Evolutionary conservation across 2,888 invertebrate genomes (phyloP).

Genomic region (Tryphoninae sp.): DNA sequence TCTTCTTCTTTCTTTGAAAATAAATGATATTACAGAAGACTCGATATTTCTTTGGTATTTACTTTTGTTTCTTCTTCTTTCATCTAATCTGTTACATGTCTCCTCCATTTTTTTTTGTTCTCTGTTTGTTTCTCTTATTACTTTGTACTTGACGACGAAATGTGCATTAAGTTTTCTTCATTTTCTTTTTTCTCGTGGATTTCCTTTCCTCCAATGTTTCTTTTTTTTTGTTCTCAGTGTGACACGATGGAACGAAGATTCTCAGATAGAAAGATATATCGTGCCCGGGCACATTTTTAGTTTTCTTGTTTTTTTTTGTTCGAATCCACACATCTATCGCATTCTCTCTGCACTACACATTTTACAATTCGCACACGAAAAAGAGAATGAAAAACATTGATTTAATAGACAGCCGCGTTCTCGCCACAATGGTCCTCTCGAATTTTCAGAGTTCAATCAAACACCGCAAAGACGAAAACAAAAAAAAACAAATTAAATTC

Average conservation of each 20-base stretch:
- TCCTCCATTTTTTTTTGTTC: neutral
- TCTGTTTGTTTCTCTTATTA: conserved; percentile 41
- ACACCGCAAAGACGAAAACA: conserved; percentile 43
- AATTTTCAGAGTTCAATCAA: conserved; percentile 60
- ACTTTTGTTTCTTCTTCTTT: conserved; percentile 31
- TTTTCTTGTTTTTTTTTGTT: neutral
- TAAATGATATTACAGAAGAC: conserved; percentile 61
- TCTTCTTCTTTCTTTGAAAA: conserved; percentile 39
- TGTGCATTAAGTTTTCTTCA: conserved; percentile 67
- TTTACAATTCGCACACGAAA: conserved; percentile 1
- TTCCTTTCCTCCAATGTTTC: conserved; percentile 58
- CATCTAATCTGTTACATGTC: conserved; percentile 43
- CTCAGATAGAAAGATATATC: conserved; percentile 29
- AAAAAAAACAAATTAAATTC: conserved; percentile 35
- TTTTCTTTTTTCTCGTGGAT: conserved; percentile 18
- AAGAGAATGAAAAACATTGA: conserved; percentile 4
- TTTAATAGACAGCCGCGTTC: conserved; percentile 50
- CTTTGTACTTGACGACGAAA: conserved; percentile 74
- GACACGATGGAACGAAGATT: conserved; percentile 37
- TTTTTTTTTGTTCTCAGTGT: conserved; percentile 41
- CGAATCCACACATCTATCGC: neutral
- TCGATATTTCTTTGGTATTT: conserved; percentile 44
- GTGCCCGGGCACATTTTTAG: neutral
- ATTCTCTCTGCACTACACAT: neutral
- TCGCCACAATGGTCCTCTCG: conserved; percentile 61